Percentiles rank a stretch among this genome's conserved stretches.
phyloP scores from a whole-genome alignment of 2,113 vertebrate genomes.

The Murina feae region DNA sequence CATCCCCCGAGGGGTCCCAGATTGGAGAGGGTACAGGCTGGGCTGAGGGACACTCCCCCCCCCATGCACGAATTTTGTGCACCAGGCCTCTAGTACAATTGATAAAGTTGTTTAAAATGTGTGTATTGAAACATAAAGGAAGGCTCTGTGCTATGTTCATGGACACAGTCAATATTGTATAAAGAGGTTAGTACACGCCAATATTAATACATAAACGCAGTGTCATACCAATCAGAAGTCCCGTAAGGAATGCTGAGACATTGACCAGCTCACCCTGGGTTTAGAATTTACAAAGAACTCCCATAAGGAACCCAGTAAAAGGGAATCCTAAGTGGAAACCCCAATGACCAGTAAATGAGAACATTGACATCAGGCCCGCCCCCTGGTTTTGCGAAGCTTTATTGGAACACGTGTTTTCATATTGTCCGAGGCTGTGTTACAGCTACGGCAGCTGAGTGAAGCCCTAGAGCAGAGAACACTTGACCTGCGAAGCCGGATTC shows the following conservation, averaged over 20 bases:
- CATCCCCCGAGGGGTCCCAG: too few species aligned
- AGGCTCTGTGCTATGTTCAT: background rate
- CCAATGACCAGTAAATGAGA: background rate
- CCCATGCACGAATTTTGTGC: too few species aligned
- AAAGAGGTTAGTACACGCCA: background rate
- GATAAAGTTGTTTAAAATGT: background rate
- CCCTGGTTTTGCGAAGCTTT: background rate
- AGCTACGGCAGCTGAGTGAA: accelerated
- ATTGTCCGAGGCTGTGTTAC: background rate
- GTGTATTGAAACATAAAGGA: background rate
- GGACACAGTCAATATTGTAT: background rate
- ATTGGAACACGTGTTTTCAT: background rate
- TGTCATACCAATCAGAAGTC: background rate
- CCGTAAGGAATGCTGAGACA: background rate
- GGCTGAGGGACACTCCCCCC: too few species aligned
- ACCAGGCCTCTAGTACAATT: background rate
- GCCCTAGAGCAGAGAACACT: background rate
- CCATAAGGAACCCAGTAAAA: background rate
- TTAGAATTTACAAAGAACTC: background rate
- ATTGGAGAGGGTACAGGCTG: too few species aligned
- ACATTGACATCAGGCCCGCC: background rate
- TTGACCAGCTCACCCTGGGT: background rate
- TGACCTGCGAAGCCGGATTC: background rate
- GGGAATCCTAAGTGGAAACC: background rate
- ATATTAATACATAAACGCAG: background rate